These are phyloP conservation scores for Augochlorella aurata DNA, from an alignment of 2,888 invertebrate species.

Conservation along the genomic window DNA sequence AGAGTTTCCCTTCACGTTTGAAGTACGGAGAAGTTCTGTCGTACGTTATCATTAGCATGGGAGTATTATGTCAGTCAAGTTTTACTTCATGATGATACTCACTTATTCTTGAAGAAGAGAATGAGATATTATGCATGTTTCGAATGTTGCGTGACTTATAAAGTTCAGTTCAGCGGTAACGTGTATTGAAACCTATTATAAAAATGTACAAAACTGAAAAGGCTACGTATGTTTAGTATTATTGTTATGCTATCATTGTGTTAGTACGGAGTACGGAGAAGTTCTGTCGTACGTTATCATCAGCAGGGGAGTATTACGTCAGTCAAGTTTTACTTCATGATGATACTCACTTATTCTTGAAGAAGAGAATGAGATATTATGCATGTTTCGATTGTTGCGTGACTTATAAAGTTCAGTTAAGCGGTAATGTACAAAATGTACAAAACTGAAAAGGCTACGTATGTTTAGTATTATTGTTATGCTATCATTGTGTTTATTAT, in stretches of 20 bases:
- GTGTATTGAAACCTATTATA: too few species aligned
- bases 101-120: background rate
- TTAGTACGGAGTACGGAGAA: background rate
- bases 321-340: background rate
- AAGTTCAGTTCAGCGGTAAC: background rate
- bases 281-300: background rate
- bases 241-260: too few species aligned
- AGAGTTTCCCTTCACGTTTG: background rate
- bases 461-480: too few species aligned
- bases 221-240: background rate
- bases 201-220: background rate
- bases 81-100: background rate
- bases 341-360: background rate
- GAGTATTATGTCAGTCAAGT: background rate
- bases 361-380: background rate
- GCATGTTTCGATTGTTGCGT: slow-evolving; percentile 2
- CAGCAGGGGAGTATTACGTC: background rate
- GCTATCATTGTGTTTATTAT: too few species aligned
- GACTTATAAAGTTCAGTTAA: background rate
- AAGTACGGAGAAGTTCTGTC: background rate
- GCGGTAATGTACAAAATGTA: too few species aligned
- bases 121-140: background rate
- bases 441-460: background rate
- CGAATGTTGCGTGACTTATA: background rate
- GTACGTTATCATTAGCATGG: background rate